Conservation (phyloP, 2,113 vertebrate genomes). For the Prionailurus bengalensis region DNA sequence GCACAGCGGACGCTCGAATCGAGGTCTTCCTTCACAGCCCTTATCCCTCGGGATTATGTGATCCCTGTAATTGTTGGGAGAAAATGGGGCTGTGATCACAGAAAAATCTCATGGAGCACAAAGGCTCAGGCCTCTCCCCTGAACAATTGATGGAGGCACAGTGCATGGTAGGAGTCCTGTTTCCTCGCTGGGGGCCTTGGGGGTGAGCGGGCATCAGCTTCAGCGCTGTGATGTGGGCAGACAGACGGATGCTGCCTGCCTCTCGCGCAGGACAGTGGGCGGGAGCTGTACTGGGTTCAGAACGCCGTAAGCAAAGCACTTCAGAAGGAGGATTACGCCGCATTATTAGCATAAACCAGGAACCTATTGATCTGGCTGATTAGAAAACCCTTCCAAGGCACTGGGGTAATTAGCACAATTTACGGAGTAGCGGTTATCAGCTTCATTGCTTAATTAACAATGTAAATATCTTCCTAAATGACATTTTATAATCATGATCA, state of each 20-base stretch:
- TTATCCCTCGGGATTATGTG: neutral
- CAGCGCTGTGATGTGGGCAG: slow-evolving; percentile 52
- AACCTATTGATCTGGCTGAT: slow-evolving; percentile 83
- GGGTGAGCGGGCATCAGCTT: neutral
- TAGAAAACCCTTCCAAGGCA: slow-evolving; percentile 81
- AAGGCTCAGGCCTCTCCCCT: neutral
- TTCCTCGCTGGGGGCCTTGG: neutral
- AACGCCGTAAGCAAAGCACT: slow-evolving; percentile 25
- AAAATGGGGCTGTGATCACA: neutral
- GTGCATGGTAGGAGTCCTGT: neutral
- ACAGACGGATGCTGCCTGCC: slow-evolving; percentile 61
- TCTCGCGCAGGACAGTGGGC: slow-evolving; percentile 17
- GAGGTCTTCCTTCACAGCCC: neutral
- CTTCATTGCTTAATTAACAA: slow-evolving; percentile 85
- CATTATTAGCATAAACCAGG: slow-evolving; percentile 79
- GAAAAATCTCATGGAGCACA: neutral
- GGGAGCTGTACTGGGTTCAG: neutral
- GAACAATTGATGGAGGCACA: neutral
- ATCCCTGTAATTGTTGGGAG: neutral
- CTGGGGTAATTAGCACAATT: slow-evolving; percentile 83
- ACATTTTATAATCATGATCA: slow-evolving; percentile 82
- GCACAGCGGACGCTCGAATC: neutral
- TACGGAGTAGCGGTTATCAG: slow-evolving; percentile 82
- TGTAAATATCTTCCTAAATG: slow-evolving; percentile 85
- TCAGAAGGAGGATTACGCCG: slow-evolving; percentile 8